phyloP scores from a whole-genome alignment of 2,797 vertebrate genomes.

The Acomys russatus region DNA sequence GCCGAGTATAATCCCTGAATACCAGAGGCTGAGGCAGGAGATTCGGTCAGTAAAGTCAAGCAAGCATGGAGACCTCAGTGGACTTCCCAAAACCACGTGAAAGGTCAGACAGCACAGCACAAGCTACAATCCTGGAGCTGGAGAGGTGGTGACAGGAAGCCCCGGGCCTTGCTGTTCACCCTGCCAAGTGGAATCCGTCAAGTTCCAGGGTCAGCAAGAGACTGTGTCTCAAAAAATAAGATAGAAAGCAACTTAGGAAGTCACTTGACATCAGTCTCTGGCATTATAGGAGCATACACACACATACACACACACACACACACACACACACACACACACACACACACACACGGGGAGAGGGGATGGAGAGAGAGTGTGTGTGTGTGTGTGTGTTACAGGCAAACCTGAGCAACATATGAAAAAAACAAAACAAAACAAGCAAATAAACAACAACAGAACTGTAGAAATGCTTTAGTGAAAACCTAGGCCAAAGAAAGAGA shows the following conservation, averaged over 20 bases:
- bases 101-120: background rate
- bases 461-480: conserved; percentile 46
- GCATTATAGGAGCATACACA: background rate
- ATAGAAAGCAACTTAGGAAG: background rate
- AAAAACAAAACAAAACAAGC: background rate
- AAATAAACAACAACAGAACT: background rate
- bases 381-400: background rate
- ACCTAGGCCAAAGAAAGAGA: background rate
- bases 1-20: background rate
- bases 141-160: background rate
- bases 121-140: background rate
- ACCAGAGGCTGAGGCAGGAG: background rate
- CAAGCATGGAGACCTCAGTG: background rate
- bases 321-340: background rate
- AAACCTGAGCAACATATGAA: background rate
- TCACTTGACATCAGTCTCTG: conserved; percentile 10
- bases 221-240: background rate
- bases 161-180: background rate
- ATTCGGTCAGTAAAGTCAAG: background rate
- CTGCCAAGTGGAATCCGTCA: background rate
- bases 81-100: background rate
- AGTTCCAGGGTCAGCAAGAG: background rate
- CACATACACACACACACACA: background rate
- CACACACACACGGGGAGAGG: background rate
- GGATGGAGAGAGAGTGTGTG: background rate